Base-by-base conservation (phyloP, 2,113 vertebrate species). In the Mormyrus iriodes region DNA sequence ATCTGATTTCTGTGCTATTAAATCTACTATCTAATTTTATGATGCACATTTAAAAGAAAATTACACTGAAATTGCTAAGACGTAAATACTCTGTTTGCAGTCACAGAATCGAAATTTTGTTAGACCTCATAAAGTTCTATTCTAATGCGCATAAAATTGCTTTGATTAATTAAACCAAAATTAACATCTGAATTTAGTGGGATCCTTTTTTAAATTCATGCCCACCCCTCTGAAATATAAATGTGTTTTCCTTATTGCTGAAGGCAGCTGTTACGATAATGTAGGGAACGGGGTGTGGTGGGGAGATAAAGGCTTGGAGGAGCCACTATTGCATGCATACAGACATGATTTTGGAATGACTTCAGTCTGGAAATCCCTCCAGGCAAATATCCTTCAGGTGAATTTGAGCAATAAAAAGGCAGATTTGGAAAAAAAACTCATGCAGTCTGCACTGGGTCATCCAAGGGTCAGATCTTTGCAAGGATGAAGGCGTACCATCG, bases 101-200 rank as follows among this genome's bases (percentile, higher is more conserved):
- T 48, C 6, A n/a, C n/a, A 46, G 82, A 84, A n/a, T 84, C 3
- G 10, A 84, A 46, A 48, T 48, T 84, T 84, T 84, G 39, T 84
- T 84, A n/a, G 17, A 84, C 39, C 44, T 48, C 82, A 84, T 48
- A 84, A 79, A 42, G 73, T 84, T 84, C 61, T 69, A 69, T 69
- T 84, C 44, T 44, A 44, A 84, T 46, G 82, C 3, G 1, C 39
- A 84, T 84, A 48, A 84, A 46, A n/a, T 48, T 3, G n/a, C 44
- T 46, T 69, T 84, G 44, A 44, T 46, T 84, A 84, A 84, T 84
- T 46, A 48, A 84, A 84, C 24, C 39, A 48, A 48, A 84, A 84
- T 46, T 24, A 48, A 84, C 44, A 84, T 48, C 9, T 3, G 19
- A 84, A 48, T 21, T 48, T 84, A 2, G 19, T 48, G 21, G 82